A percentile compares a stretch with the other conserved stretches of the same genome.
phyloP scores from a whole-genome alignment of 2,797 vertebrate species.

The Channallabes apus region DNA sequence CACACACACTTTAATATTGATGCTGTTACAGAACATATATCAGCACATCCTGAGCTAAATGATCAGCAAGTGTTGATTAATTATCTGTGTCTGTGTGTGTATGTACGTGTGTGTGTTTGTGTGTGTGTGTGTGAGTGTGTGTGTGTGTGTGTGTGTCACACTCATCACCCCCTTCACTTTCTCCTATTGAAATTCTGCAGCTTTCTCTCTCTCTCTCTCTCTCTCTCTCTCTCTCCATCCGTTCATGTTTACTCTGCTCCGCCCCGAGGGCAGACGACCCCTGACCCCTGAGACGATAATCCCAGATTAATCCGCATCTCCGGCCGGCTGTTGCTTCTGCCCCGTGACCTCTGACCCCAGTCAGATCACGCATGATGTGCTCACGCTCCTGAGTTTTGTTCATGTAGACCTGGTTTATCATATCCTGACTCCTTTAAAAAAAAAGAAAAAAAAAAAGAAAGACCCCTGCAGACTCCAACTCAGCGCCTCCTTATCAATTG shows the following conservation, averaged over 20 bases:
- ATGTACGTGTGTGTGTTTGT: no score
- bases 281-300: slow-evolving; percentile 24
- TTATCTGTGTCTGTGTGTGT: not conserved
- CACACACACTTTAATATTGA: slow-evolving; percentile 60
- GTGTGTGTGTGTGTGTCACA: no score
- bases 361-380: not conserved
- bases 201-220: no score
- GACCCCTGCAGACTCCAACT: no score
- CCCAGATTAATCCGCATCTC: slow-evolving; percentile 43
- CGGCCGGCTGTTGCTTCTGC: slow-evolving; percentile 34
- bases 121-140: no score
- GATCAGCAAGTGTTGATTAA: not conserved
- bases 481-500: no score
- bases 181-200: slow-evolving; percentile 7
- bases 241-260: not conserved
- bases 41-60: not conserved
- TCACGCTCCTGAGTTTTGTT: slow-evolving; percentile 23
- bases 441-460: no score
- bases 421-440: not conserved
- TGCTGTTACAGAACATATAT: not conserved
- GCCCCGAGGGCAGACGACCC: slow-evolving; percentile 2
- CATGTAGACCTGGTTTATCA: slow-evolving; percentile 39
- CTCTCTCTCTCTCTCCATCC: not conserved
- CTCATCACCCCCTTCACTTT: not conserved
- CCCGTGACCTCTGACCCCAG: slow-evolving; percentile 29